Conservation (phyloP, 2,797 vertebrate genomes). For the Thaleichthys pacificus region DNA sequence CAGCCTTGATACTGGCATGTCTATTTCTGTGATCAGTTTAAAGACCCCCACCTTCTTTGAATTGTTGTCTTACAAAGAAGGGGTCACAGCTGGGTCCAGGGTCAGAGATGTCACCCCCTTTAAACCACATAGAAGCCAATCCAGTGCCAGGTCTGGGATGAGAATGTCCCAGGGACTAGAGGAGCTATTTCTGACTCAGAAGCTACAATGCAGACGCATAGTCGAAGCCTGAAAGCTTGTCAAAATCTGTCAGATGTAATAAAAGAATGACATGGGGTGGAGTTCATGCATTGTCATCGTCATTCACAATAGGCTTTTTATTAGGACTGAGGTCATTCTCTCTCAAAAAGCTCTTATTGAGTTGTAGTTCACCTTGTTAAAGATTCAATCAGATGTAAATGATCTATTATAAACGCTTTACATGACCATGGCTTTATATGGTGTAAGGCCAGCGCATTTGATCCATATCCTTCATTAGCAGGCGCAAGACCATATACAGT, state of each 20-base stretch:
- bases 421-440: not conserved
- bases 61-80: slow-evolving; percentile 51
- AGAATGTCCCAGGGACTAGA: slow-evolving; percentile 44
- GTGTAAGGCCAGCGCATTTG: too few relatives aligned
- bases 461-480: not conserved
- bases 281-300: slow-evolving; percentile 33
- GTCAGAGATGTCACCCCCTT: slow-evolving; percentile 24
- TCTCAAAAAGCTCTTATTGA: slow-evolving; percentile 4
- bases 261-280: slow-evolving; percentile 49
- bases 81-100: slow-evolving; percentile 46
- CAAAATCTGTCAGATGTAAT: slow-evolving; percentile 41
- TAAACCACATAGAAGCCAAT: slow-evolving; percentile 6
- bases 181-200: slow-evolving; percentile 57
- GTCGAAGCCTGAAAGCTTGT: slow-evolving; percentile 29
- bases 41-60: slow-evolving; percentile 55
- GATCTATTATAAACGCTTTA: not conserved
- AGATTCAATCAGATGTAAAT: not conserved
- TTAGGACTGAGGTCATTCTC: slow-evolving; percentile 47
- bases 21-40: slow-evolving; percentile 56
- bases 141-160: slow-evolving; percentile 41
- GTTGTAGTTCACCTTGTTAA: not conserved
- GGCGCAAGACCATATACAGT: slow-evolving; percentile 34
- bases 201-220: slow-evolving; percentile 55
- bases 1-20: slow-evolving; percentile 36
- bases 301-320: slow-evolving; percentile 58